Evolutionary conservation across 2,113 vertebrate genomes (phyloP).

Genomic region (Pyxicephalus adspersus): DNA sequence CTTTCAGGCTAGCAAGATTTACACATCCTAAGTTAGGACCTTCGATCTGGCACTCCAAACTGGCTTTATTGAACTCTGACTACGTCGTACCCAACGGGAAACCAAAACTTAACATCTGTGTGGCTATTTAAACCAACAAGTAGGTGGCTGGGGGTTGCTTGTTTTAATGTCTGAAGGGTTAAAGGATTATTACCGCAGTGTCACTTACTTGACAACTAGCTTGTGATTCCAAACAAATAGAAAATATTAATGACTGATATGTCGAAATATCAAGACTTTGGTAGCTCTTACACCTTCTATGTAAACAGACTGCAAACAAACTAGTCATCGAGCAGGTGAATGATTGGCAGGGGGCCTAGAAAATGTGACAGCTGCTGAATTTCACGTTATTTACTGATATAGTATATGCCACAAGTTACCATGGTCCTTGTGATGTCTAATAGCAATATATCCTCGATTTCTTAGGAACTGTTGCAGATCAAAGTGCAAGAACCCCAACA

Average conservation of each 20-base stretch:
- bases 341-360: neutral
- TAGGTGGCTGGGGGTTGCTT: constrained; percentile 31
- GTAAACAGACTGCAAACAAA: neutral
- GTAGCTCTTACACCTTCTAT: neutral
- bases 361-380: too few relatives aligned
- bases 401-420: too few relatives aligned
- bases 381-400: too few relatives aligned
- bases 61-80: constrained; percentile 45
- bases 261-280: neutral
- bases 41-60: neutral
- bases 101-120: constrained; percentile 27
- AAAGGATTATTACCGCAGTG: constrained; percentile 26
- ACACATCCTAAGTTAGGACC: constrained; percentile 62
- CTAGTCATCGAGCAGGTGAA: neutral
- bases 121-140: constrained; percentile 22
- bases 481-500: too few relatives aligned
- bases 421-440: too few relatives aligned
- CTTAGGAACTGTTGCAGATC: too few relatives aligned
- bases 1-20: constrained; percentile 60
- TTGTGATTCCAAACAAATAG: constrained; percentile 25
- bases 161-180: constrained; percentile 28
- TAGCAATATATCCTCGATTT: too few relatives aligned
- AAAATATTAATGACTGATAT: constrained; percentile 14
- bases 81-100: neutral
- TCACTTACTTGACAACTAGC: constrained; percentile 37